Evolutionary conservation across 2,888 invertebrate species (phyloP), one percentile per base, ranked within the genome.

Genomic region (Tuberolachnus salignus): DNA sequence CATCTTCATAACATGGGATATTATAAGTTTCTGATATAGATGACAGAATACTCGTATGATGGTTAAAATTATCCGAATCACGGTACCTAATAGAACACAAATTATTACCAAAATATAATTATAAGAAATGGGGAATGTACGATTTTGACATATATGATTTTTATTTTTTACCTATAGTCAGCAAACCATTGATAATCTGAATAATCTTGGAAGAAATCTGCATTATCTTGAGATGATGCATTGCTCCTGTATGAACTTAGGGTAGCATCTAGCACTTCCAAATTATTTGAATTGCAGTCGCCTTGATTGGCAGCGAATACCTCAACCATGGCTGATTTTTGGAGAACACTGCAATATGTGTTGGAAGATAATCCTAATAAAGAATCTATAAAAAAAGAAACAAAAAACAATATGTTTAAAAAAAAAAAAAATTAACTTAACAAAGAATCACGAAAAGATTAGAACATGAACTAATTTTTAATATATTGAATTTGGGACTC

Each of bases 131-230:
- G 13, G 10, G 46, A 34, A 3, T 46, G 34, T 34, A 34, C 3
- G 34, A 34, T 34, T 34, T 34, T 3, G 34, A 34, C 34, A 34
- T n/a, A n/a, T n/a, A n/a, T n/a, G n/a, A n/a, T n/a, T n/a, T n/a
- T 34, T 34, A 44, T 57, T 16, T 26, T 53, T 88, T 84, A 92
- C 92, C 93, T 93, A 85, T 94, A 94, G 86, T 94, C 94, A 84
- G 93, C 90, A 86, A 94, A 94, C 94, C 94, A 94, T 86, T 94
- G 93, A 86, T 94, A 94, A 84, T 94, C 94, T 84, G 93, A 93
- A 88, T 94, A 94, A 87, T 94, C 94, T 87, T 92, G 92, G 83
- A 91, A 89, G 85, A 92, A 92, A 85, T 92, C 92, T n/a, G 86
- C 85, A 78, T 78, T 78, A 69, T 85, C 84, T 83, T 88, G 89